phyloP scores from a whole-genome alignment of 1,140 invertebrate species.

The Plectrocnemia conspersa region DNA sequence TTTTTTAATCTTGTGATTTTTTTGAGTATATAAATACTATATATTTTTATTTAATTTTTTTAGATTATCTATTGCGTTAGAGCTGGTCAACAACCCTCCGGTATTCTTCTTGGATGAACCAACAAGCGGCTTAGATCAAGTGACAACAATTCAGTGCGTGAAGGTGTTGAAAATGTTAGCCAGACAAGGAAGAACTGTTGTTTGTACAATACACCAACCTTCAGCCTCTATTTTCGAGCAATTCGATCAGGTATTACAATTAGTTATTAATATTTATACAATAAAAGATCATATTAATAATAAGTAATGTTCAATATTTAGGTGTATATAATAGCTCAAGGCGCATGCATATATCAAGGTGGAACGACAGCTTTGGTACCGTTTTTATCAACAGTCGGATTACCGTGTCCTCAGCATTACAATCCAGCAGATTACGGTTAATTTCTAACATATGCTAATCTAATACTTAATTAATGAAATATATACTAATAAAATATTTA shows the following conservation, averaged over 20 bases:
- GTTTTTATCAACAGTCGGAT: constrained; percentile 59
- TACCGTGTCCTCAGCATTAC: constrained; percentile 72
- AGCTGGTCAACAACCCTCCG: constrained; percentile 81
- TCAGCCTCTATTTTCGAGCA: constrained; percentile 78
- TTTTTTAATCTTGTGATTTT: too few species aligned
- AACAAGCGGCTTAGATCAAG: constrained; percentile 81
- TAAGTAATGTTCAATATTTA: constrained; percentile 35
- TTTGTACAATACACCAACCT: constrained; percentile 80
- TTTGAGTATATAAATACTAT: too few species aligned
- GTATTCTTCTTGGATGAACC: constrained; percentile 66
- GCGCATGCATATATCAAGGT: constrained; percentile 72
- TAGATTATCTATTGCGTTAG: constrained; percentile 74
- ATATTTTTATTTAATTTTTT: constrained; percentile 14
- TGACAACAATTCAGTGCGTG: constrained; percentile 81
- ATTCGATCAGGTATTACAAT: constrained; percentile 66
- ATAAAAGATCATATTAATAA: not conserved
- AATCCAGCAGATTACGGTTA: constrained; percentile 79
- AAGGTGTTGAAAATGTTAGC: constrained; percentile 62
- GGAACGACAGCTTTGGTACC: constrained; percentile 63
- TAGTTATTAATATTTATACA: constrained; percentile 3
- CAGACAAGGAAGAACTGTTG: constrained; percentile 63
- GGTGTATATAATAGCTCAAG: constrained; percentile 63
- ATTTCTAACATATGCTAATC: not conserved
- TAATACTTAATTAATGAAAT: not conserved
- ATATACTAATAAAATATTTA: constrained; percentile 9